Percentiles rank a stretch among this genome's conserved stretches.
Conservation (phyloP, 2,797 vertebrate species). For the Selene dorsalis region DNA sequence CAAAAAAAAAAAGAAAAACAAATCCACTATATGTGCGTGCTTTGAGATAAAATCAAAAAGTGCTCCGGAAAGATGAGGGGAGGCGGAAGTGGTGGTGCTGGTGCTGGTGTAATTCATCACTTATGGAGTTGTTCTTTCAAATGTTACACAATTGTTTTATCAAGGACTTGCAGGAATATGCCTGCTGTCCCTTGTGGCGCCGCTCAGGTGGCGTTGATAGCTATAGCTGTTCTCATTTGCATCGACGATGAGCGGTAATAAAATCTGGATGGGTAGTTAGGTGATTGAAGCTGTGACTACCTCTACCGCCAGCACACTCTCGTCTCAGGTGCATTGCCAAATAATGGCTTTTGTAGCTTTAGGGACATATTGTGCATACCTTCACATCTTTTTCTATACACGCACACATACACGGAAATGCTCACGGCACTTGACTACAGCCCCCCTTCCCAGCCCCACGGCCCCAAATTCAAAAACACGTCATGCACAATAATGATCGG, state of each 20-base stretch:
- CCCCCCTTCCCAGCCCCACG: too few relatives aligned
- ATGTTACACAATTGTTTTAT: slow-evolving; percentile 59
- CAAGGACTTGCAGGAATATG: slow-evolving; percentile 43
- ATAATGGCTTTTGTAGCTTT: slow-evolving; percentile 54
- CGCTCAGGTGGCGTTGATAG: slow-evolving; percentile 56
- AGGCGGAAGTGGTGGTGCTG: too few relatives aligned
- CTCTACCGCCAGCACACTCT: neutral
- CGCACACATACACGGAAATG: slow-evolving; percentile 1
- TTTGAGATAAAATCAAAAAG: slow-evolving; percentile 38
- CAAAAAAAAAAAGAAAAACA: slow-evolving; percentile 16
- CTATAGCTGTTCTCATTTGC: slow-evolving; percentile 60
- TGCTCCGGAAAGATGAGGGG: neutral
- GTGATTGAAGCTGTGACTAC: slow-evolving; percentile 17
- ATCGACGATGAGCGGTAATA: slow-evolving; percentile 59
- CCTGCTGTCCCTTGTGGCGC: slow-evolving; percentile 44
- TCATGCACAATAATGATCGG: slow-evolving; percentile 49
- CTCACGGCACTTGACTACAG: neutral
- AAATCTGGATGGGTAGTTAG: slow-evolving; percentile 39
- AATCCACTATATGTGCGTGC: slow-evolving; percentile 19
- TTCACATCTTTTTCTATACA: slow-evolving; percentile 29
- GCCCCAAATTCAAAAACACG: slow-evolving; percentile 20
- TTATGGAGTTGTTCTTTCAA: slow-evolving; percentile 38
- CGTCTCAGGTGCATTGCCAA: slow-evolving; percentile 43
- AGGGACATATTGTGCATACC: slow-evolving; percentile 29
- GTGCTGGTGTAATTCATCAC: slow-evolving; percentile 46